Conservation (phyloP, 2,797 vertebrate genomes). For the Poecilia gillii region DNA sequence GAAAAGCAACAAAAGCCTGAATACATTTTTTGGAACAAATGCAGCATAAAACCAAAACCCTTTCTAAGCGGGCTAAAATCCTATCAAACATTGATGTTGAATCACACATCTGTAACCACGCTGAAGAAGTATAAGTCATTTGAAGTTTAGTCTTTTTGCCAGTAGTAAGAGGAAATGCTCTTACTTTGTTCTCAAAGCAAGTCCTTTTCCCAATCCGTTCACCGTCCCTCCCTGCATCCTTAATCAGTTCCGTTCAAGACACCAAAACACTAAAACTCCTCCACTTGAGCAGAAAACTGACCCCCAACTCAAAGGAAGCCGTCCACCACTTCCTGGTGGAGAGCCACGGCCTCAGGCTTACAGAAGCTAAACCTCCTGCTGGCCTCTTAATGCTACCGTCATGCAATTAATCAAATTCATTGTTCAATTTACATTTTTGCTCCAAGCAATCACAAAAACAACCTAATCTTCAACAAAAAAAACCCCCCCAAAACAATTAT, state of each 20-base stretch:
- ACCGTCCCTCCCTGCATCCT: not conserved
- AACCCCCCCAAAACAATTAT: not conserved
- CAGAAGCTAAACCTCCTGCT: not conserved
- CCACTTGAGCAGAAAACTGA: not conserved
- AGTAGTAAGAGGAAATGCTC: conserved; percentile 28
- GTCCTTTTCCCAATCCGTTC: not conserved
- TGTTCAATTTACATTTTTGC: not conserved
- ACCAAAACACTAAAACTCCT: not conserved
- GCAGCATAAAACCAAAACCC: not conserved
- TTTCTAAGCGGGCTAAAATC: conserved; percentile 14
- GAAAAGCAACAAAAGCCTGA: conserved; percentile 8
- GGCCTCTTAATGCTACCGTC: not conserved
- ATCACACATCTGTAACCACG: not conserved
- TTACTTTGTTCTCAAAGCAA: conserved; percentile 23
- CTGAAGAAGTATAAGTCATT: not conserved
- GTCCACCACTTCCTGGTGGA: not conserved
- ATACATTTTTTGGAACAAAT: conserved; percentile 9
- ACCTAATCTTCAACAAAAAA: not conserved
- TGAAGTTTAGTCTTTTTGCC: conserved; percentile 10
- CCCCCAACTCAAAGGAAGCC: not conserved
- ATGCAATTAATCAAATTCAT: not conserved
- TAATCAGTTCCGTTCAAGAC: not conserved
- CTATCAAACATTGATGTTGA: not conserved
- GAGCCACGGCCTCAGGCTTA: not conserved
- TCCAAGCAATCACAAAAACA: not conserved